Conservation (phyloP, 2,797 vertebrate genomes). For the Macrochelys suwanniensis region DNA sequence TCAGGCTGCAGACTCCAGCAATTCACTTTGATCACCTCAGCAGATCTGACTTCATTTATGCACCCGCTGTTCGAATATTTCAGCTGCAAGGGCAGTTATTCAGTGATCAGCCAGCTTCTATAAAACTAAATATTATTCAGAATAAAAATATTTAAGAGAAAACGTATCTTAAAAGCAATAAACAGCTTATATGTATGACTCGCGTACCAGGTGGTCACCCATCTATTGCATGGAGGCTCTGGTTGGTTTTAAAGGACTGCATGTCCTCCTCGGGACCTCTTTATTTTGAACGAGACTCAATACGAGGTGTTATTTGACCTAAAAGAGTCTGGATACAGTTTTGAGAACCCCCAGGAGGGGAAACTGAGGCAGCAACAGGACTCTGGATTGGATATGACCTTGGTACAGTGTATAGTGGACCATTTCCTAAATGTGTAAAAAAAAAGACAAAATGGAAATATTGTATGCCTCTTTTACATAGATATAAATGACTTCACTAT, state of each 20-base stretch:
- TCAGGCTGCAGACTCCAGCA: background rate
- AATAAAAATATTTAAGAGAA: background rate
- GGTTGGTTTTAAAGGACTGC: background rate
- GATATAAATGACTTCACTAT: background rate
- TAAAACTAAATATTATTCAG: background rate
- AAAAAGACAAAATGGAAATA: background rate
- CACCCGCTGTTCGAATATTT: background rate
- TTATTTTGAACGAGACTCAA: background rate
- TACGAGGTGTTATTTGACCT: background rate
- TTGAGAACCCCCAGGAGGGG: background rate
- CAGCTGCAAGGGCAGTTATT: background rate
- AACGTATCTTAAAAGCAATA: background rate
- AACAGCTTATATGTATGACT: background rate
- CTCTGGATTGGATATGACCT: background rate
- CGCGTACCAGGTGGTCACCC: background rate
- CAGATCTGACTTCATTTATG: background rate
- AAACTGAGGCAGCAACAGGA: background rate
- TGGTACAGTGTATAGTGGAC: background rate
- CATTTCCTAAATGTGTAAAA: background rate
- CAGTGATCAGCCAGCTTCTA: background rate
- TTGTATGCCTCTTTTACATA: background rate
- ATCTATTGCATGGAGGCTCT: background rate
- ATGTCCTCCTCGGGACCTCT: background rate
- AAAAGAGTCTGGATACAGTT: background rate
- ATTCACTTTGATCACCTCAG: background rate